Conservation (phyloP, 2,113 vertebrate species). For the Microtus pennsylvanicus region DNA sequence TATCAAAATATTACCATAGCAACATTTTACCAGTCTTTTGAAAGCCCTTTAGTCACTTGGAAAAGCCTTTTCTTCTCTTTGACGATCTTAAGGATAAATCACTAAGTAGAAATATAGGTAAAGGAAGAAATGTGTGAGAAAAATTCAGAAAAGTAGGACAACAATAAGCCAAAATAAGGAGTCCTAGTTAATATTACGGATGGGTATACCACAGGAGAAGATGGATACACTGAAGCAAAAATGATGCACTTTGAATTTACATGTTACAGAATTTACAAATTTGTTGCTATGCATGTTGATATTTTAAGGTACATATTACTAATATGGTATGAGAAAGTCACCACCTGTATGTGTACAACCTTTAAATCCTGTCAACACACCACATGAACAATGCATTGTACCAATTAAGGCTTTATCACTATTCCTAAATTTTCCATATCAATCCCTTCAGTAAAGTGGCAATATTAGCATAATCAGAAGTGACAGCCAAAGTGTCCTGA, state of each 20-base stretch:
- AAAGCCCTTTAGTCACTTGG: neutral
- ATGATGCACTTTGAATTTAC: neutral
- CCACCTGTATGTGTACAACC: neutral
- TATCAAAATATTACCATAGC: constrained; percentile 29
- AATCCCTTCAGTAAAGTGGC: constrained; percentile 6
- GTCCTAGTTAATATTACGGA: neutral
- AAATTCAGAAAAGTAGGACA: neutral
- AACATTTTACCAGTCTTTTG: constrained; percentile 27
- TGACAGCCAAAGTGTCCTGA: neutral
- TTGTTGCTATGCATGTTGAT: neutral
- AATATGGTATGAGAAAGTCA: neutral
- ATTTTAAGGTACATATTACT: constrained; percentile 21
- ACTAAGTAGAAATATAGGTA: neutral
- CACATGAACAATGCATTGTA: neutral
- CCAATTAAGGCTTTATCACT: neutral
- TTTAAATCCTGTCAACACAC: constrained; percentile 27
- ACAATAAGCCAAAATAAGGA: neutral
- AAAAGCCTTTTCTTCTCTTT: constrained; percentile 7
- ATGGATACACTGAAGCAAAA: constrained; percentile 13
- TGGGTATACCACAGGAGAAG: neutral
- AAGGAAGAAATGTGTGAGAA: neutral
- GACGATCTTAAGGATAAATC: neutral
- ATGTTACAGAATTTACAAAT: constrained; percentile 20
- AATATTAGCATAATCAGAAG: constrained; percentile 33
- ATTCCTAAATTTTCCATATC: neutral